phyloP scores from a whole-genome alignment of 1,140 invertebrate species.

The Pygmarrhopalites habei region DNA sequence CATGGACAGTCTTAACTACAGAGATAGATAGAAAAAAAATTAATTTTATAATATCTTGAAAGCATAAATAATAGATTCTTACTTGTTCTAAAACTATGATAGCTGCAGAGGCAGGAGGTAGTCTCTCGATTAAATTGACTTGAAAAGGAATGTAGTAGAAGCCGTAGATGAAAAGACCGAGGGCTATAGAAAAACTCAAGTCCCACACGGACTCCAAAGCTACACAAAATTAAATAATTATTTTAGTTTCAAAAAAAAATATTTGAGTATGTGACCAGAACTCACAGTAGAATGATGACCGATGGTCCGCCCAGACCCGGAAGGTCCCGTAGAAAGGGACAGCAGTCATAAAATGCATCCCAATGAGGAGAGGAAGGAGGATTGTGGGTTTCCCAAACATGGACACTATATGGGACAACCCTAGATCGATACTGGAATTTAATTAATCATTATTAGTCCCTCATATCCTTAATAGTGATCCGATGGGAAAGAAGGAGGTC shows the following conservation, averaged over 20 bases:
- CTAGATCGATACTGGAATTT: slow-evolving; percentile 22
- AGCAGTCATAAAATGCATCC: slow-evolving; percentile 17
- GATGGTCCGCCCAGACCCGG: slow-evolving; percentile 6
- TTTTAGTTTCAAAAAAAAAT: no score
- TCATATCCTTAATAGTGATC: no score
- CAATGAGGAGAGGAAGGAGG: slow-evolving; percentile 8
- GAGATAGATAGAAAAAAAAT: no score
- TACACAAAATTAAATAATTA: slow-evolving; percentile 3
- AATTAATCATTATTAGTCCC: no score
- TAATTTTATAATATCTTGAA: no score
- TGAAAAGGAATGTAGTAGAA: slow-evolving; percentile 29
- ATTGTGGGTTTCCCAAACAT: slow-evolving; percentile 23
- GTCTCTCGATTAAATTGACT: slow-evolving; percentile 10
- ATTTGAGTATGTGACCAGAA: neutral
- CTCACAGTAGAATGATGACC: slow-evolving; percentile 2
- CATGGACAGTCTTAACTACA: no score
- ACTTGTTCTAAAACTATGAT: slow-evolving; percentile 31
- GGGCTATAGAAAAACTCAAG: slow-evolving; percentile 10
- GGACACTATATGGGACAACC: slow-evolving; percentile 12
- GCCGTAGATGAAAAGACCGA: slow-evolving; percentile 8
- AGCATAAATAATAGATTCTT: no score
- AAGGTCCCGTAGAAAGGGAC: slow-evolving; percentile 10
- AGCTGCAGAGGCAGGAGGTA: slow-evolving; percentile 19
- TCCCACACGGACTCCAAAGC: slow-evolving; percentile 24
- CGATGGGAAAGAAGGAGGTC: no score